A percentile compares a stretch with the other conserved stretches of the same genome.
These are phyloP conservation scores for Plagodis pulveraria DNA, from an alignment of 2,888 invertebrate species.

Conservation along the genomic window DNA sequence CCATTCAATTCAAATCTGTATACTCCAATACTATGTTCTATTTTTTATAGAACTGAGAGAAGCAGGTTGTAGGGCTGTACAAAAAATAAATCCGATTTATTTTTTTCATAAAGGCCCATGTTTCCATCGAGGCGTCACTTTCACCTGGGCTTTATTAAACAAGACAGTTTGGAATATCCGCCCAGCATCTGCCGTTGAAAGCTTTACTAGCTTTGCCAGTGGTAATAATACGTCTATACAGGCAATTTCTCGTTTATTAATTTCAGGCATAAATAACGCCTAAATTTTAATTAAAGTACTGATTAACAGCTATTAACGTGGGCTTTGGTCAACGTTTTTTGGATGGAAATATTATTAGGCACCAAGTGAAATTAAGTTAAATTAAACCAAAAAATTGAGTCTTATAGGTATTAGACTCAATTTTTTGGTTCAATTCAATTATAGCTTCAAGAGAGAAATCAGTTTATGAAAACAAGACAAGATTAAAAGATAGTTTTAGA, in stretches of 20 bases:
- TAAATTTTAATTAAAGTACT: slow-evolving; percentile 22
- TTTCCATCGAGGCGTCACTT: slow-evolving; percentile 37
- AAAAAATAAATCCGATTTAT: slow-evolving; percentile 16
- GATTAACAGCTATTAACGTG: slow-evolving; percentile 13
- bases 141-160: slow-evolving; percentile 53
- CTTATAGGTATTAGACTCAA: no score
- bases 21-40: no score
- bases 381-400: no score
- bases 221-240: slow-evolving; percentile 21
- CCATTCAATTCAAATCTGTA: no score
- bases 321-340: not conserved
- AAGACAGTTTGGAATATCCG: slow-evolving; percentile 55
- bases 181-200: slow-evolving; percentile 47
- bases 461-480: no score
- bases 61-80: no score
- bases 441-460: no score
- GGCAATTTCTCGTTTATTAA: slow-evolving; percentile 19
- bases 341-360: not conserved
- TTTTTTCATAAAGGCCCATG: slow-evolving; percentile 38
- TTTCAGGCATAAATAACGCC: slow-evolving; percentile 18
- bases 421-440: no score
- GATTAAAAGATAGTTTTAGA: slow-evolving; percentile 6
- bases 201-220: slow-evolving; percentile 28
- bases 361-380: no score
- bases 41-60: no score